Base-by-base conservation (phyloP, 1,140 invertebrate species). In the Himalopsyche phryganea region DNA sequence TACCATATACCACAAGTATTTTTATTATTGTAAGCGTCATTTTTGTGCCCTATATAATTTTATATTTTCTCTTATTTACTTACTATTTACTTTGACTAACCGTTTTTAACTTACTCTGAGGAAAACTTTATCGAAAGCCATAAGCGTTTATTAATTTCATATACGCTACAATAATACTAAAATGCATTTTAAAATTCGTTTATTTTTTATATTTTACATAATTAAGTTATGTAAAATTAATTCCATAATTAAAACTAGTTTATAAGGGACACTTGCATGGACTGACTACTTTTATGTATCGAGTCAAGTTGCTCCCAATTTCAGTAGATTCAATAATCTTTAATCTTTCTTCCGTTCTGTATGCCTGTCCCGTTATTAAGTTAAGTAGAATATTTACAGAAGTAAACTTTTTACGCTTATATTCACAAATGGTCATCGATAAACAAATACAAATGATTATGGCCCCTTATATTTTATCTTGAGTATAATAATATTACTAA, bases 1-100 rank as follows among this genome's bases (percentile, higher is more conserved):
- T 35, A 19, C 20, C 44, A 56, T 55, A 55, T 36, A 41, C 40
- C 47, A 41, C 42, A 35, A 58, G 50, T 52, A 54, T 44, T 62
- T 53, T 41, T 52, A 54, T 63, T 63, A 63, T 63, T 63, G 61
- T 63, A 63, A 63, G 61, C 61, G 61, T 63, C 61, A 63, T 63
- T 54, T 60, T 63, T 63, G 61, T 63, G 61, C 61, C 61, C 61
- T 63, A 63, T 40, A 53, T 63, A 63, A 28, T 3, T 36, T 63
- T 52, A 63, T 48, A 40, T 45, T 28, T 49, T 56, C 41, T 49
- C 28, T 44, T 56, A 48, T 20, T 50, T 33, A 54, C 28, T 51
- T 59, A 59, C 42, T 53, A 52, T 53, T 33, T 49, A 46, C 32
- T n/a, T 15, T 35, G 50, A 55, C 17, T 55, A 44, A 54, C 11